phyloP scores from a whole-genome alignment of 2,888 invertebrate species.

The Pachycephus smyrnensis region DNA sequence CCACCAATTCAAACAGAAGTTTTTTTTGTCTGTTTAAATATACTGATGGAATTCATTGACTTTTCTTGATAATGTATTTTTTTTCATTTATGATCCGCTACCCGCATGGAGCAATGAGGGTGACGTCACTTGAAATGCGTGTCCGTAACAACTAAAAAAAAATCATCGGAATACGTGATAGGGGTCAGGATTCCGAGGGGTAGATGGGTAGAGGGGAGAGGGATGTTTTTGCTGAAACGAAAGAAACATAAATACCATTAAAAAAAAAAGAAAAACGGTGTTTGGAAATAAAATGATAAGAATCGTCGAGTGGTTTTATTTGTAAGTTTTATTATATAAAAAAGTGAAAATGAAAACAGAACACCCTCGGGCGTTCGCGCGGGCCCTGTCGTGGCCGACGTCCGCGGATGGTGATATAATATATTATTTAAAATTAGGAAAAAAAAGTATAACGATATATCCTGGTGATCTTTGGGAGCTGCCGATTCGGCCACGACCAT shows the following conservation, averaged over 20 bases:
- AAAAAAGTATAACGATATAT: conserved; percentile 36
- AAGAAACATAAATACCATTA: conserved; percentile 15
- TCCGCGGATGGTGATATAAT: conserved; percentile 39
- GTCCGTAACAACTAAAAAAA: too few species aligned
- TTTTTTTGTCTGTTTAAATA: too few species aligned
- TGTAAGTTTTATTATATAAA: conserved; percentile 57
- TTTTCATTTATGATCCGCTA: too few species aligned
- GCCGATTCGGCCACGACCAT: conserved; percentile 47
- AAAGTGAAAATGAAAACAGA: conserved; percentile 59
- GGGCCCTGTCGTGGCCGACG: conserved; percentile 47
- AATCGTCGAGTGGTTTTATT: conserved; percentile 44
- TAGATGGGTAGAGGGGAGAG: too few species aligned
- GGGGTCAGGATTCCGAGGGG: too few species aligned
- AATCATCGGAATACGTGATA: too few species aligned
- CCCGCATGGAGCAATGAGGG: too few species aligned
- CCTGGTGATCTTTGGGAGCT: conserved; percentile 54
- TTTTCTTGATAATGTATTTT: too few species aligned
- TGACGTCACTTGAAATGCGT: too few species aligned
- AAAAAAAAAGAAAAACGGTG: conserved; percentile 26
- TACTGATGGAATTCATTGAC: too few species aligned
- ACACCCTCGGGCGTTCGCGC: conserved; percentile 47
- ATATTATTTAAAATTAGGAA: conserved; percentile 43
- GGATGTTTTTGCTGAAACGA: conserved; percentile 24
- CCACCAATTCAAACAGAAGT: too few species aligned
- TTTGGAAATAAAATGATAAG: conserved; percentile 28